A percentile compares a stretch with the other conserved stretches of the same genome.
These are phyloP conservation scores for Drosophila santomea DNA, from an alignment of 1,140 invertebrate species.

Conservation along the genomic window DNA sequence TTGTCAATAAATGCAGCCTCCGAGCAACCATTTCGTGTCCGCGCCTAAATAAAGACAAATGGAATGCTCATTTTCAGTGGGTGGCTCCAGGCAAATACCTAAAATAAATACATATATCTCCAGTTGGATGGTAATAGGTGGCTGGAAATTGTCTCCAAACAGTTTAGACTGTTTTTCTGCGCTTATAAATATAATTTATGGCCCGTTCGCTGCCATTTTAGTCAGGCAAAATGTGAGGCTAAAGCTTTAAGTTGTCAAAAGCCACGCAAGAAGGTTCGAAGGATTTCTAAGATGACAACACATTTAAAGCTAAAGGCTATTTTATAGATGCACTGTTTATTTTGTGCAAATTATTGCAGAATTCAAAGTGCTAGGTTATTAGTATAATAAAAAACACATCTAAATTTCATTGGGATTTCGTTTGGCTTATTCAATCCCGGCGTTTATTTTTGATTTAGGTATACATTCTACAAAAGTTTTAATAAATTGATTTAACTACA, in stretches of 20 bases:
- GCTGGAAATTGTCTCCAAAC: conserved; percentile 43
- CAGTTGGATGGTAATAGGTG: conserved; percentile 44
- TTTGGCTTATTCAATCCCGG: conserved; percentile 6
- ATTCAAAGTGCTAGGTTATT: no score
- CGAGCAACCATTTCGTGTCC: conserved; percentile 72
- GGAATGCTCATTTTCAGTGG: conserved; percentile 69
- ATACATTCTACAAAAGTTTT: conserved; percentile 60
- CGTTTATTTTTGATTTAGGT: conserved; percentile 56
- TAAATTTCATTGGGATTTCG: conserved; percentile 8
- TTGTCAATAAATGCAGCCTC: conserved; percentile 82
- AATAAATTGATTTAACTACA: conserved; percentile 66
- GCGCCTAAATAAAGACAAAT: conserved; percentile 79
- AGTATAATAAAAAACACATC: background rate
- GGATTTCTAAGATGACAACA: conserved; percentile 19
- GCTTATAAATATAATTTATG: conserved; percentile 54
- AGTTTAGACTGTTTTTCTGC: conserved; percentile 39
- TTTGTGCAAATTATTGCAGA: no score
- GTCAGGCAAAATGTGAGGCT: conserved; percentile 37
- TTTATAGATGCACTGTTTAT: no score
- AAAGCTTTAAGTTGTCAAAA: conserved; percentile 42
- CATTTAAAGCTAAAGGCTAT: background rate
- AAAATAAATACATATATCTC: conserved; percentile 48
- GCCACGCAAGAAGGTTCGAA: conserved; percentile 10
- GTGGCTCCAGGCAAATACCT: conserved; percentile 42
- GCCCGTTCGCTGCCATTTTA: conserved; percentile 38